Conservation (phyloP, 2,113 vertebrate species). For the Caranx ignobilis region DNA sequence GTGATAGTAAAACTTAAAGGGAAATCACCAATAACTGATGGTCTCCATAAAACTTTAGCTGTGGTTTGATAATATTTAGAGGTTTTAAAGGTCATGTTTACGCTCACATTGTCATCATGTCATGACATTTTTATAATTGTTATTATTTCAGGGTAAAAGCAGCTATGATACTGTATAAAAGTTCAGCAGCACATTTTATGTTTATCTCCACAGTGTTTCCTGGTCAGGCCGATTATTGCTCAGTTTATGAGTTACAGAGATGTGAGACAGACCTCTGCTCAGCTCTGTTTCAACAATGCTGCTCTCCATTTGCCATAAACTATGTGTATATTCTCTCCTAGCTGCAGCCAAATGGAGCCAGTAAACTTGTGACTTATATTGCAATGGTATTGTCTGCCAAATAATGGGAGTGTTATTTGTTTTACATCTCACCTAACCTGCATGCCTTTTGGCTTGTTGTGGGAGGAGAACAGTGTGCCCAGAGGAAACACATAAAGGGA, state of each 20-base stretch:
- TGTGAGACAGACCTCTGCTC: neutral
- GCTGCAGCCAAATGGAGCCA: neutral
- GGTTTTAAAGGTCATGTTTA: neutral
- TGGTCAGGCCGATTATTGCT: neutral
- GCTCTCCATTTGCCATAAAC: neutral
- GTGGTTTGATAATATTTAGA: conserved; percentile 6
- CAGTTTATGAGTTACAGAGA: neutral
- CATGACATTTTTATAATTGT: neutral
- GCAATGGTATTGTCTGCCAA: no score
- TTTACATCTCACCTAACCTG: no score
- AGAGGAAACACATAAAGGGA: no score
- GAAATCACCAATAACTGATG: conserved; percentile 19
- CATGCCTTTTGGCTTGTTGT: no score
- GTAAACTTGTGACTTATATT: neutral
- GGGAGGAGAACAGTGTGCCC: no score
- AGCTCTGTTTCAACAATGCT: neutral
- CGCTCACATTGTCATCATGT: neutral
- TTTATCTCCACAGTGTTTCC: neutral
- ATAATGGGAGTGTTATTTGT: no score
- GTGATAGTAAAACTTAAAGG: neutral
- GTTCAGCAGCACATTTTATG: neutral
- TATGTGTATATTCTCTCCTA: no score
- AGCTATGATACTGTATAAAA: neutral
- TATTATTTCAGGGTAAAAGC: neutral
- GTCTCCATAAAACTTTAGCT: conserved; percentile 9